Evolutionary conservation across 2,888 invertebrate species (phyloP), one percentile per base, ranked within the genome.

Genomic region (Chaetoderma sp.): DNA sequence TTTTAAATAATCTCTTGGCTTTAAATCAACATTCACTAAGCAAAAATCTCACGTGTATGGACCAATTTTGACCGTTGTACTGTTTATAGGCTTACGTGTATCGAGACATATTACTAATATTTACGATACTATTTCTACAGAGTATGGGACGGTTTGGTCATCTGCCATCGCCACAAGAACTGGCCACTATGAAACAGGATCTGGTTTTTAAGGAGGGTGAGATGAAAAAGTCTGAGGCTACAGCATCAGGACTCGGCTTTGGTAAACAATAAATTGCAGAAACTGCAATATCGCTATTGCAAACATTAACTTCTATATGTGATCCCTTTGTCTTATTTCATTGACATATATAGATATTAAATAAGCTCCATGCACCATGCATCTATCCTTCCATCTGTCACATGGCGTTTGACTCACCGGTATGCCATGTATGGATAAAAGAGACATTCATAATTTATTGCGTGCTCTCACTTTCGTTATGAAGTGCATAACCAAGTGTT

Each of bases 181-280:
- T 88, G 36, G 80, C 82, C 50, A 79, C 79, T 13, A 86, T 89
- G 82, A 86, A 88, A 70, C 88, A 88, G 62, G 89, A 89, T 71
- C 78, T 89, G 47, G 84, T 83, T 28, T 88, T 89, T 72, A 89
- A 89, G 72, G 88, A 88, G 71, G 88, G 86, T 45, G 89, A 89
- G 89, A 90, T 86, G 85, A 90, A 84, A 88, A 92, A 89, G 81
- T 91, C 86, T 82, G 90, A 85, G 76, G 90, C 90, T 67, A 91
- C 91, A 59, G 90, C 92, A 57, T 89, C 91, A 67, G 88, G 89
- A 72, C 86, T 93, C 64, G 90, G 83, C 33, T 70, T 75, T 63
- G 85, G 85, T 85, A 68, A 67, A 64, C 55, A n/a, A 5, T 28
- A 23, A 28, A 23, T 52, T 16, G 25, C 47, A 1, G 30, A 13